A percentile compares a stretch with the other conserved stretches of the same genome.
Evolutionary conservation across 2,113 vertebrate species (phyloP).

Genomic region (Danionella cerebrum): DNA sequence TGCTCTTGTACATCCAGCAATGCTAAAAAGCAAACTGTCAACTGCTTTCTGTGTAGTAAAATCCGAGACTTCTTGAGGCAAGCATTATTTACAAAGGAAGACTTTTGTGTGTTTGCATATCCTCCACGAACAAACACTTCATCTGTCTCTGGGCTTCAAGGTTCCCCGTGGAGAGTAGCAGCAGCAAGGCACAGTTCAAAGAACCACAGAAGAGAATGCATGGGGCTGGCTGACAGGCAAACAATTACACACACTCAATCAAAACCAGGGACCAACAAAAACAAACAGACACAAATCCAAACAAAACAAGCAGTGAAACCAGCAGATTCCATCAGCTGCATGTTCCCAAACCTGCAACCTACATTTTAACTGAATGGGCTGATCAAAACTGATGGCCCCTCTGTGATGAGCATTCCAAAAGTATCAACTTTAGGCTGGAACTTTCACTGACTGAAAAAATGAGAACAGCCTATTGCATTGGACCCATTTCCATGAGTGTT

Average conservation of each 20-base stretch:
- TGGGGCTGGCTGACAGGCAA: slow-evolving; percentile 12
- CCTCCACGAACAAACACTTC: slow-evolving; percentile 39
- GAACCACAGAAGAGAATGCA: slow-evolving; percentile 14
- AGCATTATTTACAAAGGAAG: slow-evolving; percentile 20
- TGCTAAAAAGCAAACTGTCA: background rate
- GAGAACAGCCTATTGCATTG: too few relatives aligned
- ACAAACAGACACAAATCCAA: background rate
- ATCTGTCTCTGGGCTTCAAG: slow-evolving; percentile 34
- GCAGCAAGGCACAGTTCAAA: slow-evolving; percentile 27
- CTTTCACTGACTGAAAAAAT: too few relatives aligned
- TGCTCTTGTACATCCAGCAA: slow-evolving; percentile 1
- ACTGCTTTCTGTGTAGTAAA: background rate
- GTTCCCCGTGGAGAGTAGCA: slow-evolving; percentile 11
- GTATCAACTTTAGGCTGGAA: too few relatives aligned
- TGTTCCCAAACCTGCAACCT: too few relatives aligned
- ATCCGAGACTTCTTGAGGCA: background rate
- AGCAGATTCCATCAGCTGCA: background rate
- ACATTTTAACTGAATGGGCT: too few relatives aligned
- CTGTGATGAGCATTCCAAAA: too few relatives aligned
- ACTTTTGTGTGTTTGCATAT: slow-evolving; percentile 32
- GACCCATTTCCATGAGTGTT: too few relatives aligned
- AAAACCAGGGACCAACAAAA: background rate
- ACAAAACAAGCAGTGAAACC: too few relatives aligned
- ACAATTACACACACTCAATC: slow-evolving; percentile 24
- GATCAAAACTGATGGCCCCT: too few relatives aligned